phyloP scores from a whole-genome alignment of 2,888 invertebrate species.

The Scrobipalpa costella region DNA sequence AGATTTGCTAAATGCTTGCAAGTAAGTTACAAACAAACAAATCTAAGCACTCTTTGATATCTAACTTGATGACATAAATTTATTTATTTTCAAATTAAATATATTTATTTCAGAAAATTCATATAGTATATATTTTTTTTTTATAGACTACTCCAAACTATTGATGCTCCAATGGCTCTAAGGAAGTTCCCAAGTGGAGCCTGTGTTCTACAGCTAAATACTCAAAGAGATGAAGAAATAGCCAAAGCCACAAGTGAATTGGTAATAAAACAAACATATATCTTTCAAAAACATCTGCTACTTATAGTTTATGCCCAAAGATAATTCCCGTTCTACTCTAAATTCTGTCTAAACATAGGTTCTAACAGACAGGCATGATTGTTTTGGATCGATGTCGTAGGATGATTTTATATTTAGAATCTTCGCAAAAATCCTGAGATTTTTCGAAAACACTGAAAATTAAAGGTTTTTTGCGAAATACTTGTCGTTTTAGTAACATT shows the following conservation, averaged over 20 bases:
- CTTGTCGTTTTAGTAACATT: no score
- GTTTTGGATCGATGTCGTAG: no score
- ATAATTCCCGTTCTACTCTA: no score
- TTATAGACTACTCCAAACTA: conserved; percentile 80
- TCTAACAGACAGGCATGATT: no score
- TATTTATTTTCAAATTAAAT: no score
- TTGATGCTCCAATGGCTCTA: conserved; percentile 87
- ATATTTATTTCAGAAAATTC: not conserved
- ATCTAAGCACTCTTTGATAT: not conserved
- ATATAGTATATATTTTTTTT: not conserved
- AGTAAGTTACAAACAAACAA: conserved; percentile 60
- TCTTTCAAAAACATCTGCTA: no score
- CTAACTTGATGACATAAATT: not conserved
- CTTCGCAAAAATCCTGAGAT: no score
- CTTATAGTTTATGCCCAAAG: no score
- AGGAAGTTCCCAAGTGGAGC: conserved; percentile 97
- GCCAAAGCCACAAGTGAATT: conserved; percentile 84
- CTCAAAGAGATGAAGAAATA: conserved; percentile 86
- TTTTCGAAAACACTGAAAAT: no score
- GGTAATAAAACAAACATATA: conserved; percentile 62
- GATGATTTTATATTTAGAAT: no score
- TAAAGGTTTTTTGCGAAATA: no score
- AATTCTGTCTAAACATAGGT: no score
- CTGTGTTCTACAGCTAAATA: conserved; percentile 92
- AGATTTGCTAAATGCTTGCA: conserved; percentile 96